These are phyloP conservation scores for Hyposmocoma kahamanoa DNA, from an alignment of 1,140 invertebrate species.

Conservation along the genomic window DNA sequence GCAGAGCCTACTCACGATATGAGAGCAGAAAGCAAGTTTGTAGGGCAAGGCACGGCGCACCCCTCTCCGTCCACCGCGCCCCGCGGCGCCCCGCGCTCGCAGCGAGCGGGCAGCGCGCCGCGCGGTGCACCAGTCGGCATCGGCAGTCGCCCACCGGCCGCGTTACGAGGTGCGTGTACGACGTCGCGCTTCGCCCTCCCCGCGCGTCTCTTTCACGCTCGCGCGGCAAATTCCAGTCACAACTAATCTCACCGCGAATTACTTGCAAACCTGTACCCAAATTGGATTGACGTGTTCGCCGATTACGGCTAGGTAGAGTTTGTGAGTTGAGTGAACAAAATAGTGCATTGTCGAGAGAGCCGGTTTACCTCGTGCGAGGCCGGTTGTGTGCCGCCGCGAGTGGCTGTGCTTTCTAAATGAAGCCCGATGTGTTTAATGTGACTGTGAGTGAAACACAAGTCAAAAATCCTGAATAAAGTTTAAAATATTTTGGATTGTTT, in stretches of 20 bases:
- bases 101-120: not conserved
- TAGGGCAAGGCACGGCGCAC: not conserved
- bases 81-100: not conserved
- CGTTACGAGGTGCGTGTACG: not conserved
- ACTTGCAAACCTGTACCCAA: not conserved
- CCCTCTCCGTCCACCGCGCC: not conserved
- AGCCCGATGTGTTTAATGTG: not conserved
- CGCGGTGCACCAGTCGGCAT: no score
- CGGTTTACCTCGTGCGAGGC: not conserved
- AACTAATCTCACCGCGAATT: not conserved
- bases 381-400: not conserved
- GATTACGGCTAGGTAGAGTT: not conserved
- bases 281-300: not conserved
- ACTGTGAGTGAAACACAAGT: no score
- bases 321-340: not conserved
- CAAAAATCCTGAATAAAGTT: not conserved
- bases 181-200: not conserved
- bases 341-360: not conserved
- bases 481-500: not conserved
- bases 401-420: constrained; percentile 1
- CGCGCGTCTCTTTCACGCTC: no score
- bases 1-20: constrained; percentile 10
- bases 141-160: not conserved
- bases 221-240: not conserved
- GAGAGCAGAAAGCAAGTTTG: constrained; percentile 13